Evolutionary conservation across 2,797 vertebrate species (phyloP).

Genomic region (Eremophila alpestris): DNA sequence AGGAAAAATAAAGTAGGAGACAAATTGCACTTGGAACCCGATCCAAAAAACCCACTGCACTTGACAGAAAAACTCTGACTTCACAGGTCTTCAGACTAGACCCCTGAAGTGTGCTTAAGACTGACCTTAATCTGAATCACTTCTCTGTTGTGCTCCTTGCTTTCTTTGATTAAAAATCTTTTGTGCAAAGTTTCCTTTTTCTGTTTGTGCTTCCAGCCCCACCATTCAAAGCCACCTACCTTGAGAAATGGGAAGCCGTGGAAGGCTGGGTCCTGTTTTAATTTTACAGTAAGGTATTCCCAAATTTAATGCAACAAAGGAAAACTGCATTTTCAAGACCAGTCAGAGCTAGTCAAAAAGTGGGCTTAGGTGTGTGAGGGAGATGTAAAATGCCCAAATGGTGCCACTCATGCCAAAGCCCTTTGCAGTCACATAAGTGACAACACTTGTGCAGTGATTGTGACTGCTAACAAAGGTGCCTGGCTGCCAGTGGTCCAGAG

Average conservation of each 20-base stretch:
- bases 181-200: background rate
- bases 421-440: background rate
- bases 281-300: background rate
- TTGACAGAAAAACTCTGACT: background rate
- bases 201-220: background rate
- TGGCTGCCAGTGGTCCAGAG: fast-evolving
- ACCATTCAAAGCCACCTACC: background rate
- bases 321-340: background rate
- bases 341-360: background rate
- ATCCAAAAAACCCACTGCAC: background rate
- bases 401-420: background rate
- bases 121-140: background rate
- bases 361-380: background rate
- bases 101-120: background rate
- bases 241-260: background rate
- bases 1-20: background rate
- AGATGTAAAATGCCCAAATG: background rate
- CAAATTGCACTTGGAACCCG: background rate
- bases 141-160: background rate
- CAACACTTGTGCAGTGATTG: background rate
- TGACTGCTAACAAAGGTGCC: fast-evolving
- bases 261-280: background rate
- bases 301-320: background rate
- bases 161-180: background rate
- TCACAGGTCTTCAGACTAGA: background rate